Percentiles rank a stretch among this genome's conserved stretches.
Evolutionary conservation across 2,888 invertebrate species (phyloP).

Genomic region (Eustalomyia histrio): DNA sequence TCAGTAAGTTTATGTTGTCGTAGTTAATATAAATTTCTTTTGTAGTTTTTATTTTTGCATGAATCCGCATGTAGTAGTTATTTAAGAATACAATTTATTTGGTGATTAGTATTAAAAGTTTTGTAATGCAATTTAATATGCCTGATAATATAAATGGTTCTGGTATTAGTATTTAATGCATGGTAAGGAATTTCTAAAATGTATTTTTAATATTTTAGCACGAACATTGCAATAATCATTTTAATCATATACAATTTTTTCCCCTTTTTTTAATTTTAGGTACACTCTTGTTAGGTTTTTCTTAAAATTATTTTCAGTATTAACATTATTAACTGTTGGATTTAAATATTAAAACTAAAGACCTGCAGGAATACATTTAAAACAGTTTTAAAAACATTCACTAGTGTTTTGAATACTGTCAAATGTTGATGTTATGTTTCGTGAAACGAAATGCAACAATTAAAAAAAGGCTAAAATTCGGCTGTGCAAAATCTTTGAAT

Average conservation of each 20-base stretch:
- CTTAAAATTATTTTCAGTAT: not conserved
- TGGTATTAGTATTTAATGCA: slow-evolving; percentile 6
- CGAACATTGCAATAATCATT: not conserved
- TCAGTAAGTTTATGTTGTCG: slow-evolving; percentile 85
- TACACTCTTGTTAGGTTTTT: slow-evolving; percentile 15
- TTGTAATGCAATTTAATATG: not conserved
- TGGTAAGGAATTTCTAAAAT: slow-evolving; percentile 5
- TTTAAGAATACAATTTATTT: not conserved
- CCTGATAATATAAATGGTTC: slow-evolving; percentile 6
- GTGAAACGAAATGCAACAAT: too few relatives aligned
- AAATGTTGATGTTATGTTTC: too few relatives aligned
- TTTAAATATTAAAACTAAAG: too few relatives aligned
- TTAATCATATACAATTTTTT: not conserved
- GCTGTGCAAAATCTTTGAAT: too few relatives aligned
- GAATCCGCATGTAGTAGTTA: slow-evolving; percentile 10
- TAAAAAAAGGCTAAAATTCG: too few relatives aligned
- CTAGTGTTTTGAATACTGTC: too few relatives aligned
- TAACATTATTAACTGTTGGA: slow-evolving; percentile 1
- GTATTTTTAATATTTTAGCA: not conserved
- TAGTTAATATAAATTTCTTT: slow-evolving; percentile 44
- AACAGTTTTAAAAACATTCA: too few relatives aligned
- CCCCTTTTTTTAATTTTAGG: not conserved
- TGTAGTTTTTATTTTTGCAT: slow-evolving; percentile 36
- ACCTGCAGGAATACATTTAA: too few relatives aligned
- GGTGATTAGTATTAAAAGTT: slow-evolving; percentile 5